Base-by-base conservation (phyloP, 2,113 vertebrate species). In the Nothocercus nigrocapillus region DNA sequence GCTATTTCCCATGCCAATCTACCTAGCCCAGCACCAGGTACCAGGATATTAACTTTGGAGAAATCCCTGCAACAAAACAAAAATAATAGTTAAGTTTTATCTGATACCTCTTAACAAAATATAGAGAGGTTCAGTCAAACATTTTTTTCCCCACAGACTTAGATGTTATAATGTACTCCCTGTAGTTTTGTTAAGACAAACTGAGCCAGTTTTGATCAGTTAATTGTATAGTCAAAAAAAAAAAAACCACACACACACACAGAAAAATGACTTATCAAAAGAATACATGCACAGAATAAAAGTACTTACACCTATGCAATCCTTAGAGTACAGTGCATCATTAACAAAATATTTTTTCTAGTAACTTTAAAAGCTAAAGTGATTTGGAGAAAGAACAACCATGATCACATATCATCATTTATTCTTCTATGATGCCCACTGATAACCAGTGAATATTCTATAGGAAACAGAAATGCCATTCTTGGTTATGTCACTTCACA, bases 1-100 rank as follows among this genome's bases (percentile, higher is more conserved):
- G 99, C 99, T 89, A 99, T 99, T 98, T 99, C 99, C 99, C 99
- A 99, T 66, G 99, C 99, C 83, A 99, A 98, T 95, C 99, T 99
- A 95, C 99, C 99, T 95, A 99, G 98, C 91, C 99, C 99, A 90
- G 99, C 99, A 96, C 99, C 99, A 90, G 99, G 99, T 91, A 99
- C 98, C 98, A 99, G 98, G 95, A 99, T 98, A 36, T 98, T 99
- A 97, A 99, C 98, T 98, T 99, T 98, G 96, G 99, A 99, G 97
- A 98, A 97, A 98, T 99, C 99, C 98, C 99, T 99, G 98, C 87
- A 98, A 97, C 97, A 97, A 96, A 98, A 97, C 97, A 98, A 98
- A 96, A 97, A 97, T 89, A 97, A 88, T 14, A 76, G 93, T 97
- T 97, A 97, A 97, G 89, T 93, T 95, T 98, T 96, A 97, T 97